Evolutionary conservation across 2,888 invertebrate genomes (phyloP), one percentile per base, ranked within the genome.

Genomic region (Athalia rosae): DNA sequence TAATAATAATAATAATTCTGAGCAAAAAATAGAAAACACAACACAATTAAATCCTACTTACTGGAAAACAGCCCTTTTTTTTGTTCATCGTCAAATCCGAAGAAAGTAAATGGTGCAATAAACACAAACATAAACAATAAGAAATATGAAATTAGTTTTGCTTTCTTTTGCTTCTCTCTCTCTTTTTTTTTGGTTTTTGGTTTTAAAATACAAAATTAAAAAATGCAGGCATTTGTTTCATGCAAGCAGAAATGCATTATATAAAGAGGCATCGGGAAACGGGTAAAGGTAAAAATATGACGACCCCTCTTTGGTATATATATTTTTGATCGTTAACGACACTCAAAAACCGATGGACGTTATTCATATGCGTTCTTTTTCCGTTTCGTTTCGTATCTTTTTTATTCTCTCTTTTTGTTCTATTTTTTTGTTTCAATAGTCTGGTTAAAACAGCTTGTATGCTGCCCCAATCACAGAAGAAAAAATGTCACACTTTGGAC

Each of bases 381-480:
- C 15, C 41, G 15, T 45, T 61, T 61, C 58, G 79, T 78, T 79
- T 79, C 81, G 91, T 50, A 3, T 67, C 53, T 91, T 89, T 89
- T 91, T 90, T 28, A 90, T 87, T 81, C 80, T 78, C 79, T 79
- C 80, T 81, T 73, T 61, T 69, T 78, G 62, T 73, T 56, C 47
- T 61, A 59, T 77, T 13, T 69, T 66, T 71, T 73, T n/a, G n/a
- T 69, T 76, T 77, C 45, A 77, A 66, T 48, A 61, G 58, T 64
- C 77, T 84, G 85, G 82, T 85, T 84, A 86, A 83, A 84, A 88
- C 86, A 87, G 85, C 76, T 86, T 93, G 93, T 94, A 94, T 94
- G 94, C 93, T 93, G 94, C 95, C 95, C 95, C 95, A 95, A 94
- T 94, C 95, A 95, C 95, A 95, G 94, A 94, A 92, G 91, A 93